These are phyloP conservation scores for Nomada flava DNA, from an alignment of 2,888 invertebrate genomes.

Conservation along the genomic window DNA sequence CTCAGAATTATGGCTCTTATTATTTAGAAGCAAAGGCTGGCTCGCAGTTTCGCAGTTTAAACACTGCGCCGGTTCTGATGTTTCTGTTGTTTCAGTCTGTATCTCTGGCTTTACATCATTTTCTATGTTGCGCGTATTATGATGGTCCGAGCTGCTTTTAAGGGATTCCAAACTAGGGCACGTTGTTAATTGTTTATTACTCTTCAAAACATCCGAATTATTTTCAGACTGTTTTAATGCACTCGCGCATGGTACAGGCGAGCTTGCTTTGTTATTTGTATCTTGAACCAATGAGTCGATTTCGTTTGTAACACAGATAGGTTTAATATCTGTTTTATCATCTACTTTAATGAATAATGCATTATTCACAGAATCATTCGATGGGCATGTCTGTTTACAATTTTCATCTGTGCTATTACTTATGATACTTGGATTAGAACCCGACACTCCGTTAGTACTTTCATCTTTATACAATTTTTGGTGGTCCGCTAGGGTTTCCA, in stretches of 20 bases:
- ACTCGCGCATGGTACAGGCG: not conserved
- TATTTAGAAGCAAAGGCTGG: not conserved
- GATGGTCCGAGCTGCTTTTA: not conserved
- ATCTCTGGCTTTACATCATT: constrained; percentile 7
- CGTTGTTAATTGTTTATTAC: not conserved
- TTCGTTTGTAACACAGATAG: not conserved
- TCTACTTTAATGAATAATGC: not conserved
- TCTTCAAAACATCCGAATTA: not conserved
- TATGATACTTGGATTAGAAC: not conserved
- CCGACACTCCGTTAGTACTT: not conserved
- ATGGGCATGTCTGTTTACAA: not conserved
- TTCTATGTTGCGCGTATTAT: not conserved
- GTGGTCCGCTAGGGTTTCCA: constrained; percentile 1
- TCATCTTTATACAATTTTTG: not conserved
- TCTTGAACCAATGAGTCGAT: not conserved
- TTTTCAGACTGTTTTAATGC: not conserved
- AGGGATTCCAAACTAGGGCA: not conserved
- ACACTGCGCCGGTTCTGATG: not conserved
- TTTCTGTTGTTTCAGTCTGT: not conserved
- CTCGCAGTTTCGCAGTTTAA: not conserved
- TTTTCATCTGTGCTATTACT: not conserved
- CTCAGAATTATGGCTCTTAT: not conserved
- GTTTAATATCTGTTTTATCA: not conserved
- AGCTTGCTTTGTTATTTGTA: not conserved
- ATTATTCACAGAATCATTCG: not conserved